Evolutionary conservation across 2,113 vertebrate species (phyloP).

Genomic region (Microcebus griseorufus): DNA sequence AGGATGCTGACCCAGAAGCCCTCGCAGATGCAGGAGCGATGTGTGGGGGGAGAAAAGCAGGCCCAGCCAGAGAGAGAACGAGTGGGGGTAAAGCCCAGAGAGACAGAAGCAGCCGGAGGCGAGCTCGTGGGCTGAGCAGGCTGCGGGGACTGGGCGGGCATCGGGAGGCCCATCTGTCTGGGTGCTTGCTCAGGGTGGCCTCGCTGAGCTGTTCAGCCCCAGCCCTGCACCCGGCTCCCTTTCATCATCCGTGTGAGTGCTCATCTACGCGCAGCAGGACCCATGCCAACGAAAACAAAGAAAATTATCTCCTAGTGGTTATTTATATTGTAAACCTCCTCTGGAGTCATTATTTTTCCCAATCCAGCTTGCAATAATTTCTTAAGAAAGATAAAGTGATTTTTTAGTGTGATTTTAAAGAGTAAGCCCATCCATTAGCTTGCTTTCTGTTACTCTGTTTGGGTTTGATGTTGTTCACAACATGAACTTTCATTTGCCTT

Average conservation of each 20-base stretch:
- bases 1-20: background rate
- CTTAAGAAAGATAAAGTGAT: constrained; percentile 39
- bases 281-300: constrained; percentile 48
- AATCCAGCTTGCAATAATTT: background rate
- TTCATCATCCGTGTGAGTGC: background rate
- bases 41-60: too few relatives aligned
- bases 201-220: background rate
- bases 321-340: constrained; percentile 1
- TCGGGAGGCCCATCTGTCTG: background rate
- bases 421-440: background rate
- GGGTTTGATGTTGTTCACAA: background rate
- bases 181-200: background rate
- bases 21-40: background rate
- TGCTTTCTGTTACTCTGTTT: background rate
- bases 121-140: background rate
- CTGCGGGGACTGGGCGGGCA: fast-evolving
- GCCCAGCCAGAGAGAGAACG: too few relatives aligned
- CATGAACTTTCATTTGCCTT: background rate
- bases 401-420: constrained; percentile 21
- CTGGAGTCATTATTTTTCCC: background rate
- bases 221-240: background rate
- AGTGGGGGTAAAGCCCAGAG: background rate
- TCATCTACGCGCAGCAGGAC: constrained; percentile 27
- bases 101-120: background rate
- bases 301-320: background rate